These are phyloP conservation scores for Trichogramma evanescens DNA, from an alignment of 2,888 invertebrate species.

Conservation along the genomic window DNA sequence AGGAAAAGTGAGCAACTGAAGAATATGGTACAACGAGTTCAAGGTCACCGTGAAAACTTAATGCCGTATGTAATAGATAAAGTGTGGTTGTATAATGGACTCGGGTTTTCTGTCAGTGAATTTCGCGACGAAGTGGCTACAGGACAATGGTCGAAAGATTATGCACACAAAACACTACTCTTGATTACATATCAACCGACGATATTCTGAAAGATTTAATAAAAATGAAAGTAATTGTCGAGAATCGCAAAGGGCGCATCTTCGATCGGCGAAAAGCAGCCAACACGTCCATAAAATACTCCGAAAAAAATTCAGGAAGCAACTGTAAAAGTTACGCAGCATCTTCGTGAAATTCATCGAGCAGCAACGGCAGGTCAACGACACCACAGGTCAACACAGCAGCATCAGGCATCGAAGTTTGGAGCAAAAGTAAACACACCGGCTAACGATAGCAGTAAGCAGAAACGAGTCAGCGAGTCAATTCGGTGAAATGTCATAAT, in stretches of 20 bases:
- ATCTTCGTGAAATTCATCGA: too few relatives aligned
- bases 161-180: background rate
- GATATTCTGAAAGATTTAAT: constrained; percentile 12
- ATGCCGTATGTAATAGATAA: constrained; percentile 17
- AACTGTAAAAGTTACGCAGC: too few relatives aligned
- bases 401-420: too few relatives aligned
- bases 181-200: constrained; percentile 2
- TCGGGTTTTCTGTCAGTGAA: constrained; percentile 8
- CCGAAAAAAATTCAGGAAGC: too few relatives aligned
- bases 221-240: background rate
- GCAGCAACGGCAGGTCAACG: too few relatives aligned
- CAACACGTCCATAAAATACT: too few relatives aligned
- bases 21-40: constrained; percentile 5
- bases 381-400: too few relatives aligned
- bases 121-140: constrained; percentile 14
- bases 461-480: too few relatives aligned
- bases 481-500: constrained; percentile 7
- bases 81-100: constrained; percentile 15
- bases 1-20: constrained; percentile 6
- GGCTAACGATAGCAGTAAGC: background rate
- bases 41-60: background rate
- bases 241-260: background rate
- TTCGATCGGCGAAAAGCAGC: too few relatives aligned
- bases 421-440: too few relatives aligned
- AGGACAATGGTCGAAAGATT: constrained; percentile 6